phyloP scores from a whole-genome alignment of 53 echinoderm and acorn worm genomes.

The Astropecten irregularis region DNA sequence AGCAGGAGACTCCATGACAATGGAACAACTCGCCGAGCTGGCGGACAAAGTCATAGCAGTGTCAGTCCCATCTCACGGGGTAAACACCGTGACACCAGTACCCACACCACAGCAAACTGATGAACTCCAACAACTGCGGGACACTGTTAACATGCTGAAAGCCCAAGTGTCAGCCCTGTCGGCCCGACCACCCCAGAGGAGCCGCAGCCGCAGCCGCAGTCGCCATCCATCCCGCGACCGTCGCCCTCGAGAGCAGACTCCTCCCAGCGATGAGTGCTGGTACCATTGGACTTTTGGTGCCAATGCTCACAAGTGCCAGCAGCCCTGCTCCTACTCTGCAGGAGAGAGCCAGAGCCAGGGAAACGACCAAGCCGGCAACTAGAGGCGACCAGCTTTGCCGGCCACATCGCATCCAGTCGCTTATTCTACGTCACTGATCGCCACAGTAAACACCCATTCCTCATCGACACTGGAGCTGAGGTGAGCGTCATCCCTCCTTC shows the following conservation, averaged over 20 bases:
- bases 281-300: not conserved
- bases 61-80: not conserved
- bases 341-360: not conserved
- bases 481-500: constrained; percentile 10
- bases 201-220: no score
- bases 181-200: no score
- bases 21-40: not conserved
- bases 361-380: constrained; percentile 19
- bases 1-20: not conserved
- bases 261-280: not conserved
- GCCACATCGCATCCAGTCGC: not conserved
- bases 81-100: not conserved
- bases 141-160: no score
- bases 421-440: constrained; percentile 3
- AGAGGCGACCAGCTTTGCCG: constrained; percentile 23
- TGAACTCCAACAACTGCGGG: no score
- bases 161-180: no score
- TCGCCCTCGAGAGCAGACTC: no score
- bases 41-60: not conserved
- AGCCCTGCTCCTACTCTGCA: not conserved
- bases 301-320: not conserved
- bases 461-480: constrained; percentile 29
- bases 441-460: not conserved
- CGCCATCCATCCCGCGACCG: no score
- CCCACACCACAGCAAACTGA: no score